phyloP scores from a whole-genome alignment of 2,113 vertebrate genomes.

The Tragelaphus buxtoni region DNA sequence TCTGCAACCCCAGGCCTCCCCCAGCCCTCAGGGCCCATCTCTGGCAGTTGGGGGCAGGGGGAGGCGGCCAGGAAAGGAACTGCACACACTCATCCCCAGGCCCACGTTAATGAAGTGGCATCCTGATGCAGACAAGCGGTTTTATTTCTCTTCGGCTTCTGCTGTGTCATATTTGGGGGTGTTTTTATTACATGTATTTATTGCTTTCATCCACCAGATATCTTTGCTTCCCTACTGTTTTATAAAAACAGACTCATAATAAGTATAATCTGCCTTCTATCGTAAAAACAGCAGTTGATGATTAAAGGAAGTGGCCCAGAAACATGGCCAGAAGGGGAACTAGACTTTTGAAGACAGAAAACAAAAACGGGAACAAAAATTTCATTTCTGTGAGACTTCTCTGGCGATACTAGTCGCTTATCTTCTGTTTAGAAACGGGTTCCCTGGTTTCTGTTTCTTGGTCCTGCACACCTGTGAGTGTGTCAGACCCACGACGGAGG shows the following conservation, averaged over 20 bases:
- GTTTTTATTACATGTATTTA: not conserved
- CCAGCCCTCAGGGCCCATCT: not conserved
- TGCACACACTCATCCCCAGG: rapidly evolving
- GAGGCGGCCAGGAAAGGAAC: not conserved
- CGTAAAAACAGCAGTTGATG: not conserved
- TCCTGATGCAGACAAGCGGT: not conserved
- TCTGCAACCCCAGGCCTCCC: not conserved
- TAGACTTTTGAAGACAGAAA: not conserved
- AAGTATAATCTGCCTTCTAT: not conserved
- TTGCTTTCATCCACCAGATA: not conserved
- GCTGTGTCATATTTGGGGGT: not conserved
- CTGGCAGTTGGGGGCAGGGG: not conserved
- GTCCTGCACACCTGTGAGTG: not conserved
- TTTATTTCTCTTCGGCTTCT: not conserved
- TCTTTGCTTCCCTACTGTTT: constrained; percentile 25
- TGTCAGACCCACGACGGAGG: not conserved
- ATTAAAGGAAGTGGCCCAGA: not conserved
- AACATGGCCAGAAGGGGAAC: not conserved
- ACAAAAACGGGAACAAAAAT: not conserved
- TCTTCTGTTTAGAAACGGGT: not conserved
- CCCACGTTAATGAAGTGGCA: not conserved
- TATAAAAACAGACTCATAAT: constrained; percentile 10
- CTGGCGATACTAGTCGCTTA: not conserved
- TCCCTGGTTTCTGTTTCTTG: not conserved
- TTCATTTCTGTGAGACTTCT: not conserved